Evolutionary conservation across 2,888 invertebrate species (phyloP), one percentile per base, ranked within the genome.

Genomic region (Timema cristinae): DNA sequence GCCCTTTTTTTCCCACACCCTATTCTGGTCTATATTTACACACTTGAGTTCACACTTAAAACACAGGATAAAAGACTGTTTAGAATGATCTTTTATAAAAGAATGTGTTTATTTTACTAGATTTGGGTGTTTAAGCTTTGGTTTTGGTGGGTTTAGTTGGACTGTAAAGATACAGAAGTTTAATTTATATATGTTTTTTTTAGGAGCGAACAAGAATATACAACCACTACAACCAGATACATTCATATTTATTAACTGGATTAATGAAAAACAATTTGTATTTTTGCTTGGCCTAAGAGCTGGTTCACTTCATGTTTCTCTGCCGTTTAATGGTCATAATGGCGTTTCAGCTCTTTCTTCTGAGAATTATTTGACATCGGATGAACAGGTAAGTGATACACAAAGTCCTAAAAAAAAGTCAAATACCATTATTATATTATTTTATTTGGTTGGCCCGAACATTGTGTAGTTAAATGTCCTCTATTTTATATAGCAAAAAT

Each of bases 231-330:
- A 69, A 16, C 69, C 69, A 50, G 69, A 69, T 51, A 69, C 69
- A 63, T 52, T 51, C 11, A 51, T 63, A 1, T n/a, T 69, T 50
- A 63, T 73, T 15, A 71, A 79, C 51, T 82, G 82, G 82, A 77
- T 82, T 56, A 74, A 77, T 49, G 71, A 78, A 13, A 70, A 80
- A 5, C 79, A 81, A 67, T 77, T 81, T 0, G 67, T 80, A 9
- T 56, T 82, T 13, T 77, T 79, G 0, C 74, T 82, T 10, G 80
- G 81, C 77, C 76, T 82, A 7, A 79, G 79, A 50, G 80, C 76
- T 52, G 82, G 82, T 11, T 79, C 80, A 0, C 76, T 76, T 15
- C 81, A 81, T 71, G 78, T 82, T 5, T 80, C 80, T 73, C 80
- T 81, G 66, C 82, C 82, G 0, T 80, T 77, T 67, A 79, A 78